Percentiles rank a stretch among this genome's conserved stretches.
Evolutionary conservation across 2,888 invertebrate species (phyloP).

Genomic region (Aelia acuminata): DNA sequence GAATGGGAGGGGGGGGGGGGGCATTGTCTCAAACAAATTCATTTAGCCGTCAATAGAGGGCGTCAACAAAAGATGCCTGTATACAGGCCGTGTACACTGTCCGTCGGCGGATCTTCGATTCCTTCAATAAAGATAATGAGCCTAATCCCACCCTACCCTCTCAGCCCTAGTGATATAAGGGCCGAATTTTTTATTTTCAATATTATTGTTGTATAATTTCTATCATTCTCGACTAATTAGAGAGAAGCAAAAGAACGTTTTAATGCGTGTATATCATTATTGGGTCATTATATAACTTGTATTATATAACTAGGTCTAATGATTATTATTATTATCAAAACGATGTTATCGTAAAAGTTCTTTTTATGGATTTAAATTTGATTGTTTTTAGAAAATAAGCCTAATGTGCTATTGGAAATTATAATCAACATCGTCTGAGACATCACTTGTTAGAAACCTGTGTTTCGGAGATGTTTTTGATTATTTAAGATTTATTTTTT

Average conservation of each 20-base stretch:
- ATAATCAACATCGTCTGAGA: neutral
- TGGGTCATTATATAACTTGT: constrained; percentile 30
- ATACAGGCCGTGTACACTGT: neutral
- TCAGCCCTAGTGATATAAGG: too few species aligned
- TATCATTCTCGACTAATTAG: neutral
- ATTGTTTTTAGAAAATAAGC: neutral
- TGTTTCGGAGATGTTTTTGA: too few species aligned
- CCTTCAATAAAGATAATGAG: neutral
- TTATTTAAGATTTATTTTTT: neutral
- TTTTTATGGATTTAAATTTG: too few species aligned
- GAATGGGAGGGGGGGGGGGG: neutral
- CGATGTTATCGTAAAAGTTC: too few species aligned
- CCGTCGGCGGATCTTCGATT: constrained; percentile 15
- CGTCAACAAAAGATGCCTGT: constrained; percentile 22
- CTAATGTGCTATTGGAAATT: neutral
- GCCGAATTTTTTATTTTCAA: too few species aligned
- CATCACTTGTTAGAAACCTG: neutral
- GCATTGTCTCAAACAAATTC: constrained; percentile 27
- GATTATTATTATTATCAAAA: neutral
- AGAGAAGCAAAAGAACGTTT: neutral
- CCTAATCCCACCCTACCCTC: neutral
- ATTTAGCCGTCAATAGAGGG: constrained; percentile 44
- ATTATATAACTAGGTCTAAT: neutral
- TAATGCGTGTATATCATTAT: neutral
- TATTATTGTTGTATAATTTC: too few species aligned